These are phyloP conservation scores for Leucoraja erinaceus DNA, from an alignment of 2,113 vertebrate species.

Conservation along the genomic window DNA sequence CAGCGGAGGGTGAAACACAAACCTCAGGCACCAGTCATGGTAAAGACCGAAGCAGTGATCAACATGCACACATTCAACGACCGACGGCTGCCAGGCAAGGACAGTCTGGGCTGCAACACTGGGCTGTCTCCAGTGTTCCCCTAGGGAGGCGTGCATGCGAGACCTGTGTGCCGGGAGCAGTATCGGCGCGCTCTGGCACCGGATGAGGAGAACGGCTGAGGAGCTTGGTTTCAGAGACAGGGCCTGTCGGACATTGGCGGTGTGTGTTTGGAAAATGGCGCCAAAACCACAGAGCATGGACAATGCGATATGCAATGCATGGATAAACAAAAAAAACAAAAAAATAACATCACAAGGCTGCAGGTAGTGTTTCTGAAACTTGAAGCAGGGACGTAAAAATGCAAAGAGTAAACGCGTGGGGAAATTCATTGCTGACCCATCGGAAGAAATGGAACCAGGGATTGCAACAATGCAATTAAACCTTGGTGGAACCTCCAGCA, in stretches of 20 bases:
- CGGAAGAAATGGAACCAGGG: background rate
- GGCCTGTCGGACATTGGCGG: constrained; percentile 44
- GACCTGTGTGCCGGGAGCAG: constrained; percentile 11
- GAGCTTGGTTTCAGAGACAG: constrained; percentile 57
- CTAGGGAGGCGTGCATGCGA: constrained; percentile 50
- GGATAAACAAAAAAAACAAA: background rate
- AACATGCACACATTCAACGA: constrained; percentile 99
- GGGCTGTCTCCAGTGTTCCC: constrained; percentile 86
- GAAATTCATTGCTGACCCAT: constrained; percentile 22
- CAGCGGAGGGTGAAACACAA: constrained; percentile 91
- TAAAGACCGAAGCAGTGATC: constrained; percentile 92
- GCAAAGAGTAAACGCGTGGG: background rate
- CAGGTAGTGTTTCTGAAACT: constrained; percentile 35
- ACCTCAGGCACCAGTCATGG: constrained; percentile 70
- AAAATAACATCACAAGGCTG: background rate
- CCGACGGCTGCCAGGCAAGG: constrained; percentile 90
- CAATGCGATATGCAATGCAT: constrained; percentile 11
- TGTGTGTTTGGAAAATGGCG: background rate
- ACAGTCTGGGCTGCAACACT: constrained; percentile 85
- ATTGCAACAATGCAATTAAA: constrained; percentile 11
- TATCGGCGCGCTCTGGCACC: constrained; percentile 42
- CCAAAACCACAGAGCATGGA: background rate
- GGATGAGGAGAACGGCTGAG: constrained; percentile 51
- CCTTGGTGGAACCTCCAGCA: constrained; percentile 46
- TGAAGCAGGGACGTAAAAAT: background rate